Evolutionary conservation across 2,888 invertebrate species (phyloP), one percentile per base, ranked within the genome.

Genomic region (Autographa pulchrina): DNA sequence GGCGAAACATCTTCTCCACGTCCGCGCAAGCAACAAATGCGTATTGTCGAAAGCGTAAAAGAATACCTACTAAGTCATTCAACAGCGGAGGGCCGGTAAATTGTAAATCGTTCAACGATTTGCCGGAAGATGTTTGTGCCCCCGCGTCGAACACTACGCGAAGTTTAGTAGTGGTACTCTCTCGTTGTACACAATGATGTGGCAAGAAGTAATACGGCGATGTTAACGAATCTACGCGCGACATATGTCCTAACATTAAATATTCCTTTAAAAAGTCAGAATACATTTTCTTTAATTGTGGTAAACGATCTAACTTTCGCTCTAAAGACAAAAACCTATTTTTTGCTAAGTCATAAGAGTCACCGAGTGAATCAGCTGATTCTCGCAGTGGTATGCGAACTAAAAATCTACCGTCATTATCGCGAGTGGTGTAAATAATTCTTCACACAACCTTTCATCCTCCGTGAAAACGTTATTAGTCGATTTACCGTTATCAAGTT

Each of bases 391-490:
- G 56, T 14, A 56, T 56, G 2, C 56, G 56, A 9, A 56, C 56
- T 25, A 25, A 20, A 9, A 56, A 56, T 56, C 56, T 56, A 56
- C 56, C 56, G 56, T 56, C 56, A 25, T 56, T 25, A 14, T 56
- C 56, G 13, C 56, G 56, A 14, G 56, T 56, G 56, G 56, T 56
- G 56, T 56, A 56, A 56, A 56, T 13, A 25, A 14, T 25, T 56
- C 56, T 56, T 56, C 56, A 31, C 56, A 56, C 56, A 56, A 56
- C 56, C 31, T 56, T 13, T 56, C 56, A 56, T 56, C 25, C 25
- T 8, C 56, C 14, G 56, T 56, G 31, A 13, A 56, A 20, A 56
- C 14, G 56, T 56, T 56, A 56, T 25, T 25, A 25, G 56, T 25
- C 31, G 56, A 56, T 56, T 56, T 56, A 31, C 31, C 56, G 56